A percentile compares a stretch with the other conserved stretches of the same genome.
Evolutionary conservation across 2,888 invertebrate genomes (phyloP).

Genomic region (Neria commutata): DNA sequence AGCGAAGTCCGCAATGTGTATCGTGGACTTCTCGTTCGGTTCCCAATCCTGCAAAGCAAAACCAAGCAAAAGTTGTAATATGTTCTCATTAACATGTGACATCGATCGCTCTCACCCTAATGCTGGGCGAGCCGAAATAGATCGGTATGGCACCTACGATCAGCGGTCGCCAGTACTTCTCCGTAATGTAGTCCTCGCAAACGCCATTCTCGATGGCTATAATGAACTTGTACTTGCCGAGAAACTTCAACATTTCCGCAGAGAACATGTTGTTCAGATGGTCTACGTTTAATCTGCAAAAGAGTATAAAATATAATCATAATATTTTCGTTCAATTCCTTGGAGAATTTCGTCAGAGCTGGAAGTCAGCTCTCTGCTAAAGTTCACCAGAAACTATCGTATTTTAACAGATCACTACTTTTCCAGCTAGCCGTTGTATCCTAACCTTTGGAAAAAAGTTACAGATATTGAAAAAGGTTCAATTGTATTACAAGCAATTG

Average conservation of each 20-base stretch:
- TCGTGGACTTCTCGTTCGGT: constrained; percentile 75
- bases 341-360: too few relatives aligned
- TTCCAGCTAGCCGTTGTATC: too few relatives aligned
- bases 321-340: too few relatives aligned
- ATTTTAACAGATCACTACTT: too few relatives aligned
- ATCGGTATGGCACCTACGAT: constrained; percentile 81
- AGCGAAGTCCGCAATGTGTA: constrained; percentile 71
- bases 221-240: constrained; percentile 80
- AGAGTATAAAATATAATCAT: neutral
- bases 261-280: constrained; percentile 69
- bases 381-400: too few relatives aligned
- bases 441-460: too few relatives aligned
- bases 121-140: constrained; percentile 78
- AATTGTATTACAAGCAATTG: too few relatives aligned
- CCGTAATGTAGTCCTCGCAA: constrained; percentile 85
- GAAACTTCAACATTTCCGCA: constrained; percentile 68
- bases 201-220: constrained; percentile 82
- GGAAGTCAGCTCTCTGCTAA: too few relatives aligned
- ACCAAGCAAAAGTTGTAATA: too few relatives aligned
- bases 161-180: constrained; percentile 85
- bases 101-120: constrained; percentile 63
- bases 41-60: constrained; percentile 70
- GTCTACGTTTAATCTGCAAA: constrained; percentile 62
- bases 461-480: too few relatives aligned
- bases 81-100: too few relatives aligned